A percentile compares a stretch with the other conserved stretches of the same genome.
Evolutionary conservation across 2,888 invertebrate species (phyloP).

Genomic region (Lathronympha strigana): DNA sequence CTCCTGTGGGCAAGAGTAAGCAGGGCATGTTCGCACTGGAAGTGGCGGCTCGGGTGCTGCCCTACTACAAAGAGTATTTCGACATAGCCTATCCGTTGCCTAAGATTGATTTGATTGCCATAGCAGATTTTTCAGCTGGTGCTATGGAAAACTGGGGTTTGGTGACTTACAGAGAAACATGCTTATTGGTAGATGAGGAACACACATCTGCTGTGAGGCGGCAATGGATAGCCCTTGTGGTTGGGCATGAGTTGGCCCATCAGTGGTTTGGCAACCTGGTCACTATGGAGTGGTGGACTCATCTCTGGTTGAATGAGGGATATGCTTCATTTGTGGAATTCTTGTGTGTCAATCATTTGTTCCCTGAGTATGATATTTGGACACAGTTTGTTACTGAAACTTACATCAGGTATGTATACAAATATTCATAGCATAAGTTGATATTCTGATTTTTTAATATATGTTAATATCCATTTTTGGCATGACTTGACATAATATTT

Average conservation of each 20-base stretch:
- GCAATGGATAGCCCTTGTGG: slow-evolving; percentile 94
- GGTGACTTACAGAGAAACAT: slow-evolving; percentile 96
- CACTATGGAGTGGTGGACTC: slow-evolving; percentile 99
- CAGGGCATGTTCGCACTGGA: slow-evolving; percentile 96
- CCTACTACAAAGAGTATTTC: slow-evolving; percentile 98
- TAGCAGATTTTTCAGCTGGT: slow-evolving; percentile 97
- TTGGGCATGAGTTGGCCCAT: slow-evolving; percentile 97
- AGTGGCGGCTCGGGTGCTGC: slow-evolving; percentile 95
- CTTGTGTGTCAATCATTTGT: slow-evolving; percentile 95
- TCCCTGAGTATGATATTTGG: slow-evolving; percentile 98
- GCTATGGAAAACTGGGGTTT: slow-evolving; percentile 99
- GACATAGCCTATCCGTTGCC: slow-evolving; percentile 97
- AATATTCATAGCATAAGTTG: slow-evolving; percentile 4
- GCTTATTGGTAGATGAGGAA: slow-evolving; percentile 94
- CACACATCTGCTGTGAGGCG: slow-evolving; percentile 94
- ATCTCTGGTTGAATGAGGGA: slow-evolving; percentile 98
- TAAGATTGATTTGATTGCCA: slow-evolving; percentile 98
- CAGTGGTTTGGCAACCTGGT: slow-evolving; percentile 99
- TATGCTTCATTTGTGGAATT: slow-evolving; percentile 98
- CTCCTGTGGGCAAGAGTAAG: slow-evolving; percentile 95
- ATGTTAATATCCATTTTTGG: slow-evolving; percentile 10
- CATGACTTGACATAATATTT: slow-evolving; percentile 10
- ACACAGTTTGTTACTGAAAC: slow-evolving; percentile 97
- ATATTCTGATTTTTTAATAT: slow-evolving; percentile 12
- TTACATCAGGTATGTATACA: slow-evolving; percentile 84